Conservation (phyloP, 1,140 invertebrate species). For the Probaryconus sp. region DNA sequence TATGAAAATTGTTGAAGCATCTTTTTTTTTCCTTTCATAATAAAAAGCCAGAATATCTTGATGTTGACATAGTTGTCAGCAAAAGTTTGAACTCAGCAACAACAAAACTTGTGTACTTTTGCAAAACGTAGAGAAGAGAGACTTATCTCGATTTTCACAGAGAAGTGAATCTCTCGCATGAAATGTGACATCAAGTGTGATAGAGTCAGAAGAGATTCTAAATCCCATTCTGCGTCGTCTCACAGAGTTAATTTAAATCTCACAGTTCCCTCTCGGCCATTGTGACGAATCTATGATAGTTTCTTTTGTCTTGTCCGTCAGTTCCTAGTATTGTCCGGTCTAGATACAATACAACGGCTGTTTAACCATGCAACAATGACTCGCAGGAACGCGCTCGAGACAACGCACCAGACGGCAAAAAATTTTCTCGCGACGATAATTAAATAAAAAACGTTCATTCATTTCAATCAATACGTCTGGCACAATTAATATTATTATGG, state of each 20-base stretch:
- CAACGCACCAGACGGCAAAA: conserved; percentile 48
- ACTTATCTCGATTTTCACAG: conserved; percentile 47
- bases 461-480: conserved; percentile 30
- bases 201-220: conserved; percentile 50
- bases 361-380: conserved; percentile 57
- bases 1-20: too few species aligned
- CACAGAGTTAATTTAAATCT: conserved; percentile 63
- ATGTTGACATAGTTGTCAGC: neutral
- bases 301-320: conserved; percentile 61
- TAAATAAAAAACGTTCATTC: conserved; percentile 35
- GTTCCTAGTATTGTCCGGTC: conserved; percentile 56
- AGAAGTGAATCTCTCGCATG: conserved; percentile 42
- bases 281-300: conserved; percentile 60
- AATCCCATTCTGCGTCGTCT: conserved; percentile 48
- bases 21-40: too few species aligned
- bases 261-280: conserved; percentile 51
- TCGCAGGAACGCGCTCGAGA: conserved; percentile 31
- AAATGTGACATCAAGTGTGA: conserved; percentile 48
- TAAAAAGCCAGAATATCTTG: too few species aligned
- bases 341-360: conserved; percentile 48
- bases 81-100: neutral
- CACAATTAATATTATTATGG: conserved; percentile 48
- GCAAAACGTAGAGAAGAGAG: too few species aligned
- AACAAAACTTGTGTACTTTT: conserved; percentile 4
- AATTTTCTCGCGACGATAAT: conserved; percentile 42